Evolutionary conservation across 1,140 invertebrate genomes (phyloP), one percentile per base, ranked within the genome.

Genomic region (Holotrichia oblita): DNA sequence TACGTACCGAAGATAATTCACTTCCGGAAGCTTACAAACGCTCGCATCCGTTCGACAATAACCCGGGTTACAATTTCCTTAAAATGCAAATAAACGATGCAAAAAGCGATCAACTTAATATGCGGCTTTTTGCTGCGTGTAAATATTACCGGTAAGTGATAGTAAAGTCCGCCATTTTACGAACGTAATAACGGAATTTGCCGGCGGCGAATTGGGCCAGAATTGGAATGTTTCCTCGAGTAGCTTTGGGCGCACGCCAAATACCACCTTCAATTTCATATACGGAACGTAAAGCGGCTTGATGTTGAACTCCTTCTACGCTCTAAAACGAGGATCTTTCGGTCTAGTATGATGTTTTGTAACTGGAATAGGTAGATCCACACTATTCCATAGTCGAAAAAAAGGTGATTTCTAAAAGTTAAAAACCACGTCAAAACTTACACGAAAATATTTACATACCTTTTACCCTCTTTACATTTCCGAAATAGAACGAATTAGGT

Each of bases 61-160:
- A 34, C 61, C 61, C 3, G 22, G 17, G 61, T 69, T 69, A 20
- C 61, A 69, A 69, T 69, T 69, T 69, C 61, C 61, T 22, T 69
- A 69, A 69, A 69, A 69, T 20, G 61, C 17, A 69, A 69, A 22
- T 69, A 69, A 69, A 69, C 61, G 61, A 69, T 69, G n/a, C n/a
- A n/a, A 69, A 69, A 69, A 27, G 61, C 61, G 61, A 69, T 69
- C 61, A 69, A 27, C 17, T 69, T 69, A 69, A 69, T 69, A 69
- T 69, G 61, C 61, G 61, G 61, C 61, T 69, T 69, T 69, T 69
- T 69, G 61, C 61, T 69, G 61, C 61, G 61, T 69, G 61, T 69
- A 69, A 69, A 69, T 69, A 69, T 69, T 69, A 69, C 61, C 61
- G 61, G 61, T 69, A 69, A 69, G 27, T 69, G 61, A 69, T 69